phyloP scores from a whole-genome alignment of 2,113 vertebrate genomes.

The Chitala chitala region DNA sequence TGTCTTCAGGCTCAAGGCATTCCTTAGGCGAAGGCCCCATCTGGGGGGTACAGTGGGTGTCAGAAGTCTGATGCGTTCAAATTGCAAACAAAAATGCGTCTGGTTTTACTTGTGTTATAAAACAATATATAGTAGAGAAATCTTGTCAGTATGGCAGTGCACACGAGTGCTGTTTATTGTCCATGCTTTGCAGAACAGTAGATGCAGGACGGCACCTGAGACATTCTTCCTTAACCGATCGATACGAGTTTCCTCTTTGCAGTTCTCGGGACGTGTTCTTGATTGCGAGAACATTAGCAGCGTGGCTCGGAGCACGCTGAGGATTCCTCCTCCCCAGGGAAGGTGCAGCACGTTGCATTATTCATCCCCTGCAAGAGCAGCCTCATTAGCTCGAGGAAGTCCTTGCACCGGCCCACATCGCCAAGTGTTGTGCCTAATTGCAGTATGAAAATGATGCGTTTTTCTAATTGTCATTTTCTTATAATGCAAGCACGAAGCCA shows the following conservation, averaged over 20 bases:
- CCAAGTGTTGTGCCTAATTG: background rate
- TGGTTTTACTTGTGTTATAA: no score
- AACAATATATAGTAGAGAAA: no score
- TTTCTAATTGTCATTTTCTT: constrained; percentile 17
- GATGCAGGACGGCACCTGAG: background rate
- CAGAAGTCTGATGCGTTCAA: no score
- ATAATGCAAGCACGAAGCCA: background rate
- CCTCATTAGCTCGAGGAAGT: constrained; percentile 5
- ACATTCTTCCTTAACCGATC: background rate
- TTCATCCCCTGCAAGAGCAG: background rate
- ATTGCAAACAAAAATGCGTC: no score
- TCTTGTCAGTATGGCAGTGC: no score
- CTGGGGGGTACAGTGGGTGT: no score
- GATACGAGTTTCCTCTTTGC: background rate
- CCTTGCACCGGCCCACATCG: background rate
- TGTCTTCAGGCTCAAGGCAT: no score
- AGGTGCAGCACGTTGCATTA: background rate
- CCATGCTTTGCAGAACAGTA: background rate
- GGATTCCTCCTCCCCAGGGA: background rate
- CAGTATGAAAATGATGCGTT: constrained; percentile 3
- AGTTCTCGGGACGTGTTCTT: background rate
- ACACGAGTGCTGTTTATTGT: no score
- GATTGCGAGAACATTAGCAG: no score
- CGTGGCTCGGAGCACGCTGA: background rate
- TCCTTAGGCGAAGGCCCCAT: no score